A percentile compares a stretch with the other conserved stretches of the same genome.
These are phyloP conservation scores for Volucella inflata DNA, from an alignment of 2,888 invertebrate species.

Conservation along the genomic window DNA sequence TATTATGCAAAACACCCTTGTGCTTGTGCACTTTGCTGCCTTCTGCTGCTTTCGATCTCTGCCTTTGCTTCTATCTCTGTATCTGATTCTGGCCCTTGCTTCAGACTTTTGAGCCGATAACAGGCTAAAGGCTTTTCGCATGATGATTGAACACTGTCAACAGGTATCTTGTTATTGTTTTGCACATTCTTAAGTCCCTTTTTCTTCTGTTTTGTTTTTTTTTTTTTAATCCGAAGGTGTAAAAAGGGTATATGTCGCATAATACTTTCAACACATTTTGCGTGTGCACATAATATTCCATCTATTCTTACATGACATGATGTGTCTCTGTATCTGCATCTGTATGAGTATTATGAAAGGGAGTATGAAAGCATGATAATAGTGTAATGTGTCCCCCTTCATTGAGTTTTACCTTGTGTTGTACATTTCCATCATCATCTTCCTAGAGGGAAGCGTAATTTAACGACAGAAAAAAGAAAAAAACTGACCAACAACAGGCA, in stretches of 20 bases:
- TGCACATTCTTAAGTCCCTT: constrained; percentile 7
- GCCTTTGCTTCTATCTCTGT: too few relatives aligned
- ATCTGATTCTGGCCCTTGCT: too few relatives aligned
- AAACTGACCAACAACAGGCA: not conserved
- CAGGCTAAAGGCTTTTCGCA: constrained; percentile 41
- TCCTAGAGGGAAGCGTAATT: constrained; percentile 51
- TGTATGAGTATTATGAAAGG: constrained; percentile 57
- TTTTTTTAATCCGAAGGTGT: constrained; percentile 73
- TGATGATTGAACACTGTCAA: constrained; percentile 73
- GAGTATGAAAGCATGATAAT: constrained; percentile 27
- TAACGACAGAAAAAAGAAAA: constrained; percentile 20
- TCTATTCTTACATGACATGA: constrained; percentile 6
- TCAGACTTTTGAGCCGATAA: too few relatives aligned
- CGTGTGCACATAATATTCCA: constrained; percentile 64
- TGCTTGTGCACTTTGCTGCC: constrained; percentile 66
- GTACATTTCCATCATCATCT: constrained; percentile 35
- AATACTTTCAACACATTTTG: constrained; percentile 67
- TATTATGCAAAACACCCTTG: constrained; percentile 75
- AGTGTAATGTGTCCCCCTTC: constrained; percentile 25
- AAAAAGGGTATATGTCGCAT: constrained; percentile 72
- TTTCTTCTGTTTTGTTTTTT: not conserved
- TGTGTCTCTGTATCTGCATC: too few relatives aligned
- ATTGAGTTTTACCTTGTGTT: constrained; percentile 25
- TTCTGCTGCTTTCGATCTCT: constrained; percentile 49
- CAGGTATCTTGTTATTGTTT: constrained; percentile 72